These are phyloP conservation scores for Natator depressus DNA, from an alignment of 2,113 vertebrate species.

Conservation along the genomic window DNA sequence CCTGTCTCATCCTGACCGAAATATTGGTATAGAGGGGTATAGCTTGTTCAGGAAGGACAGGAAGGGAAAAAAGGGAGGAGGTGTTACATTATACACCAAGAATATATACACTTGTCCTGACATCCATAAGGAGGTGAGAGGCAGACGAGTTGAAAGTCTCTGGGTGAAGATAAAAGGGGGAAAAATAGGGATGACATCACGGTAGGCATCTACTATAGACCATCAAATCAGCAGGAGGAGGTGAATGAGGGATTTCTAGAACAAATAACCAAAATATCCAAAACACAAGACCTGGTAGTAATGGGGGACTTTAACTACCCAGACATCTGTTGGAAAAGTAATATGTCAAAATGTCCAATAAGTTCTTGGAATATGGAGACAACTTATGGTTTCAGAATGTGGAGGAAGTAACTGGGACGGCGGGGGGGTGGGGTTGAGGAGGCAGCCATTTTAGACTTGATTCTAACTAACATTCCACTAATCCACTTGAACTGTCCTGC, in stretches of 20 bases:
- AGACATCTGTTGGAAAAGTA: background rate
- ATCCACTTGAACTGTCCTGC: background rate
- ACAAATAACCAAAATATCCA: background rate
- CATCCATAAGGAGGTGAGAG: background rate
- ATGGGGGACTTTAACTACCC: background rate
- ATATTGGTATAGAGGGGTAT: background rate
- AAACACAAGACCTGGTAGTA: background rate
- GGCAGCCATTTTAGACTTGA: background rate
- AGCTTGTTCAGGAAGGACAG: background rate
- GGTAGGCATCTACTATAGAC: background rate
- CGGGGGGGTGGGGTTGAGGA: no score
- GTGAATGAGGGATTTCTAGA: background rate
- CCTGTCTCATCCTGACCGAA: no score
- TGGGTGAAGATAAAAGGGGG: background rate
- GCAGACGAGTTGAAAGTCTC: background rate
- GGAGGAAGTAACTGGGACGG: background rate
- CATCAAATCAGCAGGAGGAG: background rate
- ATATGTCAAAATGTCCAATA: background rate
- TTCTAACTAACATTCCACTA: background rate
- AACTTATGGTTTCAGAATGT: background rate
- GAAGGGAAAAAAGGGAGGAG: background rate
- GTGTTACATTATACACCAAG: background rate
- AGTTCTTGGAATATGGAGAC: background rate
- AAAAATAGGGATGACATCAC: background rate
- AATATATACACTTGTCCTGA: background rate